phyloP scores from a whole-genome alignment of 2,888 invertebrate genomes.

The Steinernema carpocapsae region DNA sequence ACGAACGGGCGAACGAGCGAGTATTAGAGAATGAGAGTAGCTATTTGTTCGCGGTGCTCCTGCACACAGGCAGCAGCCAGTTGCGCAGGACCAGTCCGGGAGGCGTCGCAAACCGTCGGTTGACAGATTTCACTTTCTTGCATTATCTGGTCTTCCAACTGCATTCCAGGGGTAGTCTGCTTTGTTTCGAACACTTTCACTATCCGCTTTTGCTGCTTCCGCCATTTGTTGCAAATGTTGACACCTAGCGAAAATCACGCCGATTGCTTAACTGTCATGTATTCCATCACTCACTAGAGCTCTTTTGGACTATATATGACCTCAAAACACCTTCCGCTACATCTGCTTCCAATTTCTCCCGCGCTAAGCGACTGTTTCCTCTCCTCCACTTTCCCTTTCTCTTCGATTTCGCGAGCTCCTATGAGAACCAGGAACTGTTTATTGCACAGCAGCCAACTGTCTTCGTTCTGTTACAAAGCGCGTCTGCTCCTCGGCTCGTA shows the following conservation, averaged over 20 bases:
- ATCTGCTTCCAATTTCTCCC: background rate
- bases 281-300: background rate
- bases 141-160: slow-evolving; percentile 32
- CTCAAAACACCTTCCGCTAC: background rate
- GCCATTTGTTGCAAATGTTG: background rate
- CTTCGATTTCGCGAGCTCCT: background rate
- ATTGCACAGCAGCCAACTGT: background rate
- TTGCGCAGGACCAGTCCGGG: slow-evolving; percentile 34
- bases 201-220: slow-evolving; percentile 3
- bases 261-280: background rate
- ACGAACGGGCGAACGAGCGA: slow-evolving; percentile 21
- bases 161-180: slow-evolving; percentile 22
- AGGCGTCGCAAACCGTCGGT: slow-evolving; percentile 32
- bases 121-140: slow-evolving; percentile 35
- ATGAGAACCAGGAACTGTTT: background rate
- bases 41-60: slow-evolving; percentile 21
- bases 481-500: background rate
- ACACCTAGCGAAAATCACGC: background rate
- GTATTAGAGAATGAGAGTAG: slow-evolving; percentile 35
- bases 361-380: slow-evolving; percentile 26
- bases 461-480: background rate
- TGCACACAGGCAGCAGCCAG: slow-evolving; percentile 32
- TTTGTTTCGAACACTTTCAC: slow-evolving; percentile 29
- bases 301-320: background rate
- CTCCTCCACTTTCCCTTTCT: background rate